Conservation (phyloP, 2,888 invertebrate species). For the Apamea monoglypha region DNA sequence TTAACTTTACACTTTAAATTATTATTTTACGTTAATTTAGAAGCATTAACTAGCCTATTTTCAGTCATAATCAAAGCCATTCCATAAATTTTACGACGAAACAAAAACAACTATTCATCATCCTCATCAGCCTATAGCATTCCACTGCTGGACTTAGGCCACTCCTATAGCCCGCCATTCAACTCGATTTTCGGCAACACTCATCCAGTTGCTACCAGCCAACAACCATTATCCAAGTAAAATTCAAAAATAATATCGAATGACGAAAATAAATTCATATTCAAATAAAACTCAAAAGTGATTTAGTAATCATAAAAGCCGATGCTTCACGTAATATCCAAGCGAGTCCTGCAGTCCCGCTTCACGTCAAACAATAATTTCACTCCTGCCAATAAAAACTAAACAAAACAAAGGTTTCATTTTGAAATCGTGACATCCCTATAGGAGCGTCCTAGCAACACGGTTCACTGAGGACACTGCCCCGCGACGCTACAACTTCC, state of each 20-base stretch:
- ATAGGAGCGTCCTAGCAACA: slow-evolving; percentile 81
- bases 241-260: neutral
- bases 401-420: slow-evolving; percentile 74
- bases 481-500: slow-evolving; percentile 76
- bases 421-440: slow-evolving; percentile 86
- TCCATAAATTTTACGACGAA: neutral
- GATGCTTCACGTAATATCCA: slow-evolving; percentile 55
- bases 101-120: neutral
- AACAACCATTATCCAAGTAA: neutral
- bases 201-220: too few species aligned
- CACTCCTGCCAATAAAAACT: slow-evolving; percentile 65
- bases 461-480: slow-evolving; percentile 86
- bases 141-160: too few species aligned
- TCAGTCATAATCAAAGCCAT: neutral
- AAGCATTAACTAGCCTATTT: neutral
- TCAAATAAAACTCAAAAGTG: slow-evolving; percentile 40
- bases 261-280: slow-evolving; percentile 31
- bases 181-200: too few species aligned
- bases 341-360: slow-evolving; percentile 46
- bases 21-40: neutral
- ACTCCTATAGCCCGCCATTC: too few species aligned
- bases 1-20: neutral
- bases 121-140: too few species aligned
- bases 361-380: slow-evolving; percentile 67
- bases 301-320: slow-evolving; percentile 53